Conservation (phyloP, 2,888 invertebrate genomes). For the Epinotia nisella region DNA sequence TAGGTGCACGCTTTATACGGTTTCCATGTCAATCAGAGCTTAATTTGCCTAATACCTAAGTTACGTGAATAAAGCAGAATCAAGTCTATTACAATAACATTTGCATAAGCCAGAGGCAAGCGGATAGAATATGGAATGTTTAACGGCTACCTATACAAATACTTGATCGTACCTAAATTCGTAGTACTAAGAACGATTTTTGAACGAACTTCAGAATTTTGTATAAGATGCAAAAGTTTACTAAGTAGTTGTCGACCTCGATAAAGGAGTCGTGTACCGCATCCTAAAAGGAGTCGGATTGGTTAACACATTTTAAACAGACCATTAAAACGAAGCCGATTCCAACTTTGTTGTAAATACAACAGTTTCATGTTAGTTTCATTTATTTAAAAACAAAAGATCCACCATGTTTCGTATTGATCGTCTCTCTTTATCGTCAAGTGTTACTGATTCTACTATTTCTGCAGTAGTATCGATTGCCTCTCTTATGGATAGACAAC, state of each 20-base stretch:
- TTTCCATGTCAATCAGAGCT: background rate
- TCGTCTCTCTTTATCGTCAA: too few species aligned
- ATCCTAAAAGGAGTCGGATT: constrained; percentile 25
- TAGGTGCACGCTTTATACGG: too few species aligned
- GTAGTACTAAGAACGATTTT: constrained; percentile 13
- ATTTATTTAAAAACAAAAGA: background rate
- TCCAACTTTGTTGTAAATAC: background rate
- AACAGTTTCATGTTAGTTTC: background rate
- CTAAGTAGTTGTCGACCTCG: constrained; percentile 32
- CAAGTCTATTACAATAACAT: constrained; percentile 26
- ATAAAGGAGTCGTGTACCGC: constrained; percentile 17
- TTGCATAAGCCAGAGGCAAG: constrained; percentile 37
- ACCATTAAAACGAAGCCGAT: background rate
- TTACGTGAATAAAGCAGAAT: constrained; percentile 27
- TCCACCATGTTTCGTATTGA: too few species aligned
- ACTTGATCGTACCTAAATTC: background rate
- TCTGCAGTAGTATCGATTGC: constrained; percentile 14
- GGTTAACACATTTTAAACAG: background rate
- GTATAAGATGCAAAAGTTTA: constrained; percentile 30
- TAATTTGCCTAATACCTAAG: constrained; percentile 2
- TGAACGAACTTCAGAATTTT: constrained; percentile 21
- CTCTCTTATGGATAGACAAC: constrained; percentile 49
- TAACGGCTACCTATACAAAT: background rate
- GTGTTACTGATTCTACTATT: background rate
- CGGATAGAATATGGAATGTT: constrained; percentile 34